Conservation (phyloP, 1,140 invertebrate genomes). For the Ectropis grisescens region DNA sequence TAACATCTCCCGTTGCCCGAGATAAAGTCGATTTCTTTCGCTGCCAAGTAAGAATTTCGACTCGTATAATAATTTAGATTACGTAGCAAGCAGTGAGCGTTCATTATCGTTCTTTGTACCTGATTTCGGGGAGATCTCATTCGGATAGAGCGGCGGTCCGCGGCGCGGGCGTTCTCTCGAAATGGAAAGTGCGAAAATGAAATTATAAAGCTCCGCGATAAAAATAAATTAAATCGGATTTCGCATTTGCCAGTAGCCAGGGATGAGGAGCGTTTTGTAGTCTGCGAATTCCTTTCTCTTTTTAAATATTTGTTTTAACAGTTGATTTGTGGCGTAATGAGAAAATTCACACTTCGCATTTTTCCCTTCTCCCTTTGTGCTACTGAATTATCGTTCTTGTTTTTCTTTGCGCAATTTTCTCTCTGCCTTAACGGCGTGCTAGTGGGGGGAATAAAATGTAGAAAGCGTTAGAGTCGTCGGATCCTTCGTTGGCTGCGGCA, state of each 20-base stretch:
- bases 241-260: constrained; percentile 63
- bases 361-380: constrained; percentile 26
- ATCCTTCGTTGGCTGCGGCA: constrained; percentile 21
- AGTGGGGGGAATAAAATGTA: too few relatives aligned
- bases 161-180: constrained; percentile 60
- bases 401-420: neutral
- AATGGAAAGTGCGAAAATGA: constrained; percentile 71
- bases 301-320: constrained; percentile 67
- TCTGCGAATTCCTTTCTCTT: constrained; percentile 60
- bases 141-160: constrained; percentile 63
- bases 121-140: constrained; percentile 68
- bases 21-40: constrained; percentile 68
- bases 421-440: too few relatives aligned
- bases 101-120: constrained; percentile 71
- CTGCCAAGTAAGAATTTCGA: constrained; percentile 65
- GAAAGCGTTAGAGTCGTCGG: too few relatives aligned
- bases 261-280: constrained; percentile 57
- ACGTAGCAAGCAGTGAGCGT: constrained; percentile 66
- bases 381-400: constrained; percentile 3
- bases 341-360: constrained; percentile 56
- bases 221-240: constrained; percentile 72
- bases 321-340: constrained; percentile 63
- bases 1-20: constrained; percentile 55
- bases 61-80: constrained; percentile 70
- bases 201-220: constrained; percentile 69